Evolutionary conservation across 2,113 vertebrate species (phyloP).

Genomic region (Apistogramma diplotaenia): DNA sequence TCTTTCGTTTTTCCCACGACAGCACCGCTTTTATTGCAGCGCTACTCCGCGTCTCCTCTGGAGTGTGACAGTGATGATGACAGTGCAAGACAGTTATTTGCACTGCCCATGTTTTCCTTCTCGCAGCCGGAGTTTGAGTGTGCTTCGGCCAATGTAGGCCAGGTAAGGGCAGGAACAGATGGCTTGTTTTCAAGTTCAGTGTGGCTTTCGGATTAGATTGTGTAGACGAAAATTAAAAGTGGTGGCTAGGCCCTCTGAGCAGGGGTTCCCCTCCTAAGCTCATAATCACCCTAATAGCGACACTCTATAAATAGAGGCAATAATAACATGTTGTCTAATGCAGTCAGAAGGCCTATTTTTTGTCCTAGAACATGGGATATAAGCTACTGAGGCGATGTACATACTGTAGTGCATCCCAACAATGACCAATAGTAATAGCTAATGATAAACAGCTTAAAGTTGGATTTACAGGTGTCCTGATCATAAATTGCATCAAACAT

Average conservation of each 20-base stretch:
- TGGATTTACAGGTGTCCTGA: neutral
- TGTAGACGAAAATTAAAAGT: conserved; percentile 69
- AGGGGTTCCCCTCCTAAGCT: conserved; percentile 42
- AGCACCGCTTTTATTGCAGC: neutral
- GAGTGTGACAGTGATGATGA: conserved; percentile 42
- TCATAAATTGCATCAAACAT: neutral
- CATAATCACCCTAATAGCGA: conserved; percentile 41
- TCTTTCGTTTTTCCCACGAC: neutral
- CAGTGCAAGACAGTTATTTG: conserved; percentile 41
- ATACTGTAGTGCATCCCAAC: no score
- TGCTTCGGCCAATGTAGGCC: conserved; percentile 54
- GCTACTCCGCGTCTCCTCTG: neutral
- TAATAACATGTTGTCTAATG: conserved; percentile 21
- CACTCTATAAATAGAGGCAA: conserved; percentile 39
- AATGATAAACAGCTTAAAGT: neutral
- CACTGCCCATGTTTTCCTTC: neutral
- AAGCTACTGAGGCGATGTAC: neutral
- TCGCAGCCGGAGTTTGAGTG: conserved; percentile 11
- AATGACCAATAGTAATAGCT: neutral
- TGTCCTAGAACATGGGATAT: neutral
- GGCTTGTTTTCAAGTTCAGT: conserved; percentile 59
- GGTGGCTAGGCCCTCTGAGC: conserved; percentile 47
- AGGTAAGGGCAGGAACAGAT: conserved; percentile 61
- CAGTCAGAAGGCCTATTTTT: conserved; percentile 4
- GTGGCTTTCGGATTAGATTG: conserved; percentile 58